Conservation (phyloP, 2,888 invertebrate species). For the Tetramorium bicarinatum region DNA sequence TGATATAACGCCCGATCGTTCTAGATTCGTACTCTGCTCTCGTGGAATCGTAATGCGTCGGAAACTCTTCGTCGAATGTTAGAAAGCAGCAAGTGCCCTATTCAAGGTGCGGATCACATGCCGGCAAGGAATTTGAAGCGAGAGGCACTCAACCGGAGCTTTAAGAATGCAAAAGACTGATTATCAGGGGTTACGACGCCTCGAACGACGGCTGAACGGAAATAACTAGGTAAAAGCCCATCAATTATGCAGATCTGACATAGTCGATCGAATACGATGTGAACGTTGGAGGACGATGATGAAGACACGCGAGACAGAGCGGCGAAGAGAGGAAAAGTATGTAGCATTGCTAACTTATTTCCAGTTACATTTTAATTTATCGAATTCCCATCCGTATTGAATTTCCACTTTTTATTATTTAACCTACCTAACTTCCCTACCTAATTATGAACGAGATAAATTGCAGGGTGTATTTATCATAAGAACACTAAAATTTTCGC, state of each 20-base stretch:
- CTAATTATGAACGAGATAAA: constrained; percentile 7
- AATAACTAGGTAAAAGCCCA: constrained; percentile 59
- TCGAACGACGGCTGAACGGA: constrained; percentile 45
- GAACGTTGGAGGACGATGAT: constrained; percentile 39
- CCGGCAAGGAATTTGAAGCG: constrained; percentile 28
- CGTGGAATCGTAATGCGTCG: constrained; percentile 54
- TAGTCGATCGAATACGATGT: constrained; percentile 61
- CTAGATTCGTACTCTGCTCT: constrained; percentile 42
- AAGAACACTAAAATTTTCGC: constrained; percentile 21
- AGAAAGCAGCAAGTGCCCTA: constrained; percentile 43
- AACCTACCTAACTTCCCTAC: background rate
- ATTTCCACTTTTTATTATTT: constrained; percentile 13
- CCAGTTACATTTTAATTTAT: background rate
- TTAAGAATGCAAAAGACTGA: constrained; percentile 59
- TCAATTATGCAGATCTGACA: constrained; percentile 68
- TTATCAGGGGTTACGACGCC: constrained; percentile 44
- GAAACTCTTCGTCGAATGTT: constrained; percentile 38
- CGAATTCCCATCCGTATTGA: constrained; percentile 18
- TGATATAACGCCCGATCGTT: constrained; percentile 3
- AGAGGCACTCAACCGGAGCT: constrained; percentile 49
- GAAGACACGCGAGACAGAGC: background rate
- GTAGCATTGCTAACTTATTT: background rate
- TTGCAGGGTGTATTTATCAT: background rate
- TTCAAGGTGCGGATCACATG: constrained; percentile 42
- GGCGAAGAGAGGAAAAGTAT: background rate